phyloP scores from a whole-genome alignment of 2,797 vertebrate genomes.

The Takifugu rubripes region DNA sequence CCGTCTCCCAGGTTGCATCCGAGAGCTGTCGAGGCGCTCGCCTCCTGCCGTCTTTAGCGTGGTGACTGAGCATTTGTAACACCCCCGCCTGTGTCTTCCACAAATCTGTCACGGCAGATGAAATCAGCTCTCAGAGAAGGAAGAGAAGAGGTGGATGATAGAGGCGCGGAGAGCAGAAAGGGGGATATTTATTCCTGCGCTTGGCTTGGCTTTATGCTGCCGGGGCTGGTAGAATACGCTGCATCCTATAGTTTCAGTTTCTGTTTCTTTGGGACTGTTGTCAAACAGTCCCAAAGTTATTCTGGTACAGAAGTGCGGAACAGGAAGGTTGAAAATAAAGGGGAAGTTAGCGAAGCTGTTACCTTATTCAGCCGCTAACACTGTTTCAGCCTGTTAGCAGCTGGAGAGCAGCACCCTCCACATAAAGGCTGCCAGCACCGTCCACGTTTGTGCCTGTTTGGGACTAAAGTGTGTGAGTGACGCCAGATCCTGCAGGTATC shows the following conservation, averaged over 20 bases:
- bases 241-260: conserved; percentile 11
- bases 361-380: no score
- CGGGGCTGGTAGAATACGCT: conserved; percentile 21
- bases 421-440: no score
- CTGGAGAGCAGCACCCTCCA: no score
- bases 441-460: no score
- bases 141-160: conserved; percentile 20
- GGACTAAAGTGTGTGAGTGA: no score
- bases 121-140: conserved; percentile 53
- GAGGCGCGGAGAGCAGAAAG: conserved; percentile 16
- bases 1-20: conserved; percentile 45
- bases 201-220: conserved; percentile 22
- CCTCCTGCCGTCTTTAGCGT: conserved; percentile 43
- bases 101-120: conserved; percentile 59
- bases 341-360: no score
- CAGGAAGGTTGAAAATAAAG: not conserved
- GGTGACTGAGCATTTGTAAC: conserved; percentile 64
- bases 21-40: conserved; percentile 49
- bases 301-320: not conserved
- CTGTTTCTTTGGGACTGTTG: conserved; percentile 6
- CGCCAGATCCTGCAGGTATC: no score
- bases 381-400: no score
- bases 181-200: conserved; percentile 9
- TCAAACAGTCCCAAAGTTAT: conserved; percentile 26
- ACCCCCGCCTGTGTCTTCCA: conserved; percentile 55